phyloP scores from a whole-genome alignment of 92 coral and sea anemone species.

The Actinostola sp. region DNA sequence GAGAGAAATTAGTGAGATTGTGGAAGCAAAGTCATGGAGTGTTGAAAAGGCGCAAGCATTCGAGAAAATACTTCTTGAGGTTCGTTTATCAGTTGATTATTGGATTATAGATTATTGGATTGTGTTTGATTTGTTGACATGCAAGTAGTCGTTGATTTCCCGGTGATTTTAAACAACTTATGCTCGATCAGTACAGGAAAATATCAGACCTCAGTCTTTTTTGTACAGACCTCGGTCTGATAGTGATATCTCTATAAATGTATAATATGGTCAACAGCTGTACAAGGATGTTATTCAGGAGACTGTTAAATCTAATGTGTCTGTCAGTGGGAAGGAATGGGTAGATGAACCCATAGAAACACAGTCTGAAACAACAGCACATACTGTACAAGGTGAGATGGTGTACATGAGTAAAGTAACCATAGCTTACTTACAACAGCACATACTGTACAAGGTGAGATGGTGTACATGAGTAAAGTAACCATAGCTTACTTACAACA shows the following conservation, averaged over 20 bases:
- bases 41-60: conserved; percentile 62
- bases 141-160: background rate
- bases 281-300: conserved; percentile 77
- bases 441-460: too few species aligned
- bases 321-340: conserved; percentile 54
- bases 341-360: conserved; percentile 16
- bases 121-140: background rate
- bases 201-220: background rate
- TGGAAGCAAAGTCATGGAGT: conserved; percentile 64
- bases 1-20: conserved; percentile 63
- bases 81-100: conserved; percentile 15
- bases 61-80: conserved; percentile 73
- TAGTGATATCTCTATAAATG: too few species aligned
- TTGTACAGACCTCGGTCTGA: background rate
- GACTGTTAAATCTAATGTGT: conserved; percentile 42
- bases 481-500: too few species aligned
- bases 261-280: too few species aligned
- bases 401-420: background rate
- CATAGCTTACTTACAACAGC: background rate
- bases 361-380: conserved; percentile 1
- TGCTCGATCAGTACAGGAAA: too few species aligned
- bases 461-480: background rate
- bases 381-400: conserved; percentile 29
- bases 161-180: too few species aligned
- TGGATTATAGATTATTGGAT: background rate